Conservation (phyloP, 2,888 invertebrate species). For the Pasiphila rectangulata region DNA sequence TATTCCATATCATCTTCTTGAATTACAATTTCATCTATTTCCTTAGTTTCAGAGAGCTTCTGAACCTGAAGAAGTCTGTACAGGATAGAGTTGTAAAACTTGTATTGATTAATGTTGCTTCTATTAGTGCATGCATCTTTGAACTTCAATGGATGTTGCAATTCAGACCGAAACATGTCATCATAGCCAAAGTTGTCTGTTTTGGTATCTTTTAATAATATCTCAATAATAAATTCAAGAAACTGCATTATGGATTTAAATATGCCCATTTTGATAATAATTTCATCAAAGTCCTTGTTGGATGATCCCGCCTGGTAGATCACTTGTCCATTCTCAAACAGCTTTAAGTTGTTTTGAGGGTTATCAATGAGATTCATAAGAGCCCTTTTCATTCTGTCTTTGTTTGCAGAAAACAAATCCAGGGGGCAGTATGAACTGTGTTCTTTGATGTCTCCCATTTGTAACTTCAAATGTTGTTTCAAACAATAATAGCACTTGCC, state of each 20-base stretch:
- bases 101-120: conserved; percentile 4
- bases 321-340: conserved; percentile 72
- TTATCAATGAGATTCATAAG: conserved; percentile 71
- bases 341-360: conserved; percentile 84
- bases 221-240: conserved; percentile 55
- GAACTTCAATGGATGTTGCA: conserved; percentile 1
- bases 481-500: conserved; percentile 80
- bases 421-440: conserved; percentile 85
- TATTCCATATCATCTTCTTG: conserved; percentile 42
- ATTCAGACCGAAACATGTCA: conserved; percentile 4
- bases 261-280: conserved; percentile 39
- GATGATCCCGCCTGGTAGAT: conserved; percentile 51
- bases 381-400: conserved; percentile 77
- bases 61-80: conserved; percentile 55
- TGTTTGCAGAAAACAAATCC: conserved; percentile 85
- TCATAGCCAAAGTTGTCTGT: conserved; percentile 8
- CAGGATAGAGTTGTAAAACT: conserved; percentile 40
- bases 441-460: conserved; percentile 69
- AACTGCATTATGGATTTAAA: conserved; percentile 49
- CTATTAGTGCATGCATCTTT: conserved; percentile 3
- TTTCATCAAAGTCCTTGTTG: conserved; percentile 35
- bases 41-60: conserved; percentile 46
- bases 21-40: conserved; percentile 25
- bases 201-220: conserved; percentile 43
- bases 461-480: conserved; percentile 79